phyloP scores from a whole-genome alignment of 1,140 invertebrate species.

The Paracyclopina nana region DNA sequence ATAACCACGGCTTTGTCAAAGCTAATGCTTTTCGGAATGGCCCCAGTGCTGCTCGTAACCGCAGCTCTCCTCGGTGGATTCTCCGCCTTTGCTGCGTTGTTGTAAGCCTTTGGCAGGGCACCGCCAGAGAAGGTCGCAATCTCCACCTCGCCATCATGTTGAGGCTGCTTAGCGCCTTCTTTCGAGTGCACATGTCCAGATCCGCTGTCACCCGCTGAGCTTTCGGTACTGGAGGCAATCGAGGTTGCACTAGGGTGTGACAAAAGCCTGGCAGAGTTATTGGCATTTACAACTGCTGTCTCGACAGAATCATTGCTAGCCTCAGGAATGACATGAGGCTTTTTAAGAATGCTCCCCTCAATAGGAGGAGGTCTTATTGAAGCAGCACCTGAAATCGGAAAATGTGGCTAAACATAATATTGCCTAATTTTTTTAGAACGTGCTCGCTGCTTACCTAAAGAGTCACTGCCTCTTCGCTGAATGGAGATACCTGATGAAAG shows the following conservation, averaged over 20 bases:
- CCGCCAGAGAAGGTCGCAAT: too few relatives aligned
- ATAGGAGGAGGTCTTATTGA: too few relatives aligned
- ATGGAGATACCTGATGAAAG: background rate
- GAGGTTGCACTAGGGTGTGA: conserved; percentile 5
- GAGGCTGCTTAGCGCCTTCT: too few relatives aligned
- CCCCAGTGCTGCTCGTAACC: conserved; percentile 39
- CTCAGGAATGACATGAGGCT: background rate
- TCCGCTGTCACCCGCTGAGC: conserved; percentile 14
- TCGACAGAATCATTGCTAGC: background rate
- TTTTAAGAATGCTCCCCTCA: conserved; percentile 4
- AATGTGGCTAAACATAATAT: too few relatives aligned
- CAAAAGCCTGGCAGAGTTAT: background rate
- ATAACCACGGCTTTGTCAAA: conserved; percentile 61
- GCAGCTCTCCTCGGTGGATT: conserved; percentile 28
- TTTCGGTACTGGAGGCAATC: conserved; percentile 5
- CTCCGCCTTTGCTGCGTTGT: background rate
- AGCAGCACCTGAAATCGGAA: too few relatives aligned
- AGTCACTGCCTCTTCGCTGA: conserved; percentile 10
- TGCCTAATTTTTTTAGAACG: too few relatives aligned
- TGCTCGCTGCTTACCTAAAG: background rate
- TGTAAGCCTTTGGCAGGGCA: too few relatives aligned
- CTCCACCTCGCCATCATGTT: too few relatives aligned
- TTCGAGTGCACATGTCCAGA: conserved; percentile 16
- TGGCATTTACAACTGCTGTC: background rate
- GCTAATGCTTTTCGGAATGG: conserved; percentile 74